Base-by-base conservation (phyloP, 2,797 vertebrate genomes). In the Hapalemur alaotrensis region DNA sequence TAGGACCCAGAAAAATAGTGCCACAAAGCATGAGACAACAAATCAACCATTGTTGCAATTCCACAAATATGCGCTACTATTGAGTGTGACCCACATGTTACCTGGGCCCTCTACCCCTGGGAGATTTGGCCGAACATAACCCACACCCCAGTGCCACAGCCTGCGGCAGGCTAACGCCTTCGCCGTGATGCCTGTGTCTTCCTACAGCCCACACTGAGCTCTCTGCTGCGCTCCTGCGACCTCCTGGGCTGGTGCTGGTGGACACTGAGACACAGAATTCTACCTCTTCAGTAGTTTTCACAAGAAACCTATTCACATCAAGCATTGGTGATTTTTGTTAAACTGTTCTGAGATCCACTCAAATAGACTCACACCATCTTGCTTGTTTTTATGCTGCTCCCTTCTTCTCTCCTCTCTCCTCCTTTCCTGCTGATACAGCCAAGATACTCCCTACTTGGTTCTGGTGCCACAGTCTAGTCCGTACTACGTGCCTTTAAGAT, bases 111-210 rank as follows among this genome's bases (percentile, higher is more conserved):
- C 54, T 4, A 11, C 14, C n/a, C 30, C 2, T 1, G 3, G 28
- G 23, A 72, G 32, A 35, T 14, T 5, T 8, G 50, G 67, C 4
- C 2, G 52, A 25, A 43, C 72, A 54, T 10, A 41, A 46, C 61
- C 5, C 1, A n/a, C 32, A 43, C 6, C 2, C 52, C 12, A 1
- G 57, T 23, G 13, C 30, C 32, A 20, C 25, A 17, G n/a, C 15
- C 67, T 2, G 5, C 0, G 11, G 18, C 38, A 18, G 30, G 9
- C 23, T 2, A 18, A 80, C 38, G 6, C 59, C 12, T 20, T 50
- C 22, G 1, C 3, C 0, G 3, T 0, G 1, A 65, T 8, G 5
- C 32, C 89, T 4, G 0, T 3, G 15, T 2, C n/a, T 5, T 17
- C n/a, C 50, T 79, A 30, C 2, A 15, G 23, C 5, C 20, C 6